Evolutionary conservation across 35 echinoderm and acorn worm genomes (phyloP), one percentile per base, ranked within the genome.

Genomic region (Lytechinus pictus): DNA sequence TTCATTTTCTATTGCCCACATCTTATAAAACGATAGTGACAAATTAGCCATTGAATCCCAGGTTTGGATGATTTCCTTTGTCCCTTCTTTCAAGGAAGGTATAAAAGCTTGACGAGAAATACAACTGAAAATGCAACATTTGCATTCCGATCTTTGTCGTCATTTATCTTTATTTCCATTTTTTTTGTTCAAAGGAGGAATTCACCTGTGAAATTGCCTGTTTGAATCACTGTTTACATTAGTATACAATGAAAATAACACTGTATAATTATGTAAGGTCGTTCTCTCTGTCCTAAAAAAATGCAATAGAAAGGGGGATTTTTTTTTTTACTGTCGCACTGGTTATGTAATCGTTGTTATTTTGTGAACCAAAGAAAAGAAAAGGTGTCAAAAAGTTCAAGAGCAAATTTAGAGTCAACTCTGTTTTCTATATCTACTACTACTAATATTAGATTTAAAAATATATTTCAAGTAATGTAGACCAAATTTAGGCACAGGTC

Each of bases 41-140:
- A 79, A 79, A n/a, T 79, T 79, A 79, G 19, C 8, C n/a, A 24
- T 24, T 6, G 6, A 16, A 79, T 79, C 66, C 4, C 7, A 5
- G 12, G 12, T 79, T 14, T 79, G 66, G 21, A 79, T 0, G 4
- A 79, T 24, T 21, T 71, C 14, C 24, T 71, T 66, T 71, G 19
- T 79, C 19, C 19, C 8, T 79, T 79, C 19, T 79, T 79, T 79
- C 21, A 79, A 53, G 87, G 19, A 79, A 79, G 19, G 4, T 79
- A 79, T 24, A 24, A 16, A 79, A n/a, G 66, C 66, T 24, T 79
- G 66, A 24, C 14, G 4, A 24, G n/a, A 79, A 79, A 7, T 79
- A 79, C 66, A 79, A 79, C 21, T 79, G n/a, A 79, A 55, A 79
- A 79, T 79, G 66, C 66, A 79, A 79, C 66, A 24, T 79, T 79